Percentiles rank a stretch among this genome's conserved stretches.
Evolutionary conservation across 92 coral and sea anemone species (phyloP).

Genomic region (Paragorgia papillata): DNA sequence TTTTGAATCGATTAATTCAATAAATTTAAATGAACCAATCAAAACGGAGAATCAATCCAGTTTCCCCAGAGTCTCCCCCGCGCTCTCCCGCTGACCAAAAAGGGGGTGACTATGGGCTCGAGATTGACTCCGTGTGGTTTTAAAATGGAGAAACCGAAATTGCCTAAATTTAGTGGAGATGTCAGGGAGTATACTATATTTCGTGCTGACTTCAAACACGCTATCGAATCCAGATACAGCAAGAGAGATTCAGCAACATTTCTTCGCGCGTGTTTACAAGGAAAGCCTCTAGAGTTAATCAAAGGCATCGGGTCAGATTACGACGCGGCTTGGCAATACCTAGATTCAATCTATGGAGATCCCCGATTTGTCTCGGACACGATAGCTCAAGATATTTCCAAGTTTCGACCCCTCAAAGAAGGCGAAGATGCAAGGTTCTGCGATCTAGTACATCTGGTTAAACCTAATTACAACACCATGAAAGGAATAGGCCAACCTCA

Average conservation of each 20-base stretch:
- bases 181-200: constrained; percentile 60
- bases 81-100: no score
- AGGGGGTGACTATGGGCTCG: no score
- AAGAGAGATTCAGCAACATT: constrained; percentile 52
- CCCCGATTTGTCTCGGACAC: constrained; percentile 65
- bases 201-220: constrained; percentile 63
- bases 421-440: constrained; percentile 67
- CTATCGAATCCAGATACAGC: constrained; percentile 49
- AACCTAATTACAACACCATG: constrained; percentile 26
- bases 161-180: no score
- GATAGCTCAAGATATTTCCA: constrained; percentile 56
- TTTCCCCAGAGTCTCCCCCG: no score
- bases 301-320: constrained; percentile 64
- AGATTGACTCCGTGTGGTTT: neutral
- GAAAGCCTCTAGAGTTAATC: constrained; percentile 58
- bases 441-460: constrained; percentile 62
- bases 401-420: constrained; percentile 56
- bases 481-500: constrained; percentile 45
- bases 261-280: constrained; percentile 47
- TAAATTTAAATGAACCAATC: no score
- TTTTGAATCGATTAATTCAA: no score
- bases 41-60: no score
- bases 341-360: constrained; percentile 65
- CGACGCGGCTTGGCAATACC: constrained; percentile 63
- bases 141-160: constrained; percentile 25